A percentile compares a stretch with the other conserved stretches of the same genome.
Conservation (phyloP, 2,888 invertebrate genomes). For the Trissoscelio sp. region DNA sequence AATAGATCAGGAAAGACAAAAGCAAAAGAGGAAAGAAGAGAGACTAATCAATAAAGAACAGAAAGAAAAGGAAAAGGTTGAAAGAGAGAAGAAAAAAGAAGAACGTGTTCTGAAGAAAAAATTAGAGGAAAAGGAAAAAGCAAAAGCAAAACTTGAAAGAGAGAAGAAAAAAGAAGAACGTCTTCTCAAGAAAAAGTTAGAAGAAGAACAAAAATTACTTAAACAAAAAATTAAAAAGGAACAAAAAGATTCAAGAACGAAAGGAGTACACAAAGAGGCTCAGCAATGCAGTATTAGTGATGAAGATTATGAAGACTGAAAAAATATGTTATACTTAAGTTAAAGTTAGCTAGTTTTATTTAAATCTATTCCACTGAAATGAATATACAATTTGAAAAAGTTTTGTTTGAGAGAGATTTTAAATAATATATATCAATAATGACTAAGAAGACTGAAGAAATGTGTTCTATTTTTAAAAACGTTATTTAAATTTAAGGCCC, state of each 20-base stretch:
- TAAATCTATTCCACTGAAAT: background rate
- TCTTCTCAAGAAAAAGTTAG: background rate
- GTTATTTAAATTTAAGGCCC: background rate
- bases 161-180: slow-evolving; percentile 32
- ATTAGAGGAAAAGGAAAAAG: slow-evolving; percentile 10
- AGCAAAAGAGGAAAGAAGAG: background rate
- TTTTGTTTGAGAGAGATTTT: slow-evolving; percentile 13
- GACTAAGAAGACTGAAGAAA: too few relatives aligned
- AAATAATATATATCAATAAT: background rate
- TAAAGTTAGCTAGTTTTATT: background rate
- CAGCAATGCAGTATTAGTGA: slow-evolving; percentile 13
- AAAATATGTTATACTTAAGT: background rate
- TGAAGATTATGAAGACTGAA: slow-evolving; percentile 27
- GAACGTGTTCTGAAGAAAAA: slow-evolving; percentile 23
- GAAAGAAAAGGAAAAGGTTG: slow-evolving; percentile 25
- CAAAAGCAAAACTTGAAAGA: slow-evolving; percentile 18
- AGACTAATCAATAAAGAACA: slow-evolving; percentile 9
- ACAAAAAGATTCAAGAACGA: slow-evolving; percentile 6
- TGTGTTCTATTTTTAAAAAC: too few relatives aligned
- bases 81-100: slow-evolving; percentile 20
- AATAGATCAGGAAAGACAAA: slow-evolving; percentile 12
- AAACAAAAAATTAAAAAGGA: slow-evolving; percentile 14
- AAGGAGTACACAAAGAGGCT: slow-evolving; percentile 1
- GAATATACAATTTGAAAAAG: background rate
- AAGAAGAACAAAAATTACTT: slow-evolving; percentile 23